Conservation (phyloP, 2,113 vertebrate genomes). For the Sorex fumeus region DNA sequence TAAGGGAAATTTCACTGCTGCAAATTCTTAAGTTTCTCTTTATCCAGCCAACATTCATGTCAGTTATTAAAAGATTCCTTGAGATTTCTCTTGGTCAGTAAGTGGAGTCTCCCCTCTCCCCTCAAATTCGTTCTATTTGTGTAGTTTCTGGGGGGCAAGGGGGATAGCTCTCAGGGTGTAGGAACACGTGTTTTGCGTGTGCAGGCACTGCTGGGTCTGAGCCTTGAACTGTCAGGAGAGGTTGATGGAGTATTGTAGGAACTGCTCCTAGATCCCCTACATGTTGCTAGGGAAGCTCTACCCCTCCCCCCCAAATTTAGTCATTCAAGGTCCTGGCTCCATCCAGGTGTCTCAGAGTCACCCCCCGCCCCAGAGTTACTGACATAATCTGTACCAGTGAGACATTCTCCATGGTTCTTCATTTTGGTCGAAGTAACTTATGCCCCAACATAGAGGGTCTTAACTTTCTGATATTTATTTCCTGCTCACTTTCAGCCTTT, state of each 20-base stretch:
- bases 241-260: too few relatives aligned
- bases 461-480: background rate
- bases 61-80: conserved; percentile 36
- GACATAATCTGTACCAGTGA: background rate
- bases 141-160: too few relatives aligned
- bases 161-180: too few relatives aligned
- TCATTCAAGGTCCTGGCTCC: background rate
- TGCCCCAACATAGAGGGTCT: background rate
- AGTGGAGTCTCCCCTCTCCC: background rate
- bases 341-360: background rate
- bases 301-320: background rate
- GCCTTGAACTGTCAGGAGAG: too few relatives aligned
- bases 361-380: background rate
- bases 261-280: too few relatives aligned
- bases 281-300: too few relatives aligned
- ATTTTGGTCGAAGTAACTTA: background rate
- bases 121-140: background rate
- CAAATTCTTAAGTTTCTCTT: background rate
- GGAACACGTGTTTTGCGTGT: too few relatives aligned
- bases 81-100: background rate
- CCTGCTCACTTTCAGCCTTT: background rate
- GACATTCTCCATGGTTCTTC: background rate
- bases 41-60: background rate
- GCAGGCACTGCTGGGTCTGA: too few relatives aligned
- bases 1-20: background rate